Base-by-base conservation (phyloP, 1,140 invertebrate genomes). In the Dreissena rostriformis region DNA sequence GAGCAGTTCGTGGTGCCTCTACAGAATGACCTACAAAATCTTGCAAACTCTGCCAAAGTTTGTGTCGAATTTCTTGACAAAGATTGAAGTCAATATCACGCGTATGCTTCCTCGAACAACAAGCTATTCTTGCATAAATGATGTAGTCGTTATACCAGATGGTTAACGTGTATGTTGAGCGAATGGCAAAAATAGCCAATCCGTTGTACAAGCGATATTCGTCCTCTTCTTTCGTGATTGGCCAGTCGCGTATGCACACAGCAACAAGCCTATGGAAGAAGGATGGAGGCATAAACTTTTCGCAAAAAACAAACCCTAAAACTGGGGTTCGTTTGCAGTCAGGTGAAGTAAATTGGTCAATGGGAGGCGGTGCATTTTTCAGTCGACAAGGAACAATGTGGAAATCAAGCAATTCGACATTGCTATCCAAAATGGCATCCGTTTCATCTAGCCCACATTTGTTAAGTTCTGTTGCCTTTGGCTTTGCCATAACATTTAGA, bases 221-320 rank as follows among this genome's bases (percentile, higher is more conserved):
- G n/a, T n/a, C 66, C 53, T 17, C 28, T 68, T 53, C 12, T 51
- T n/a, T 22, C n/a, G 28, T 29, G 14, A 79, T 28, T 51, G 0
- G 1, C 29, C 24, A 79, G 17, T 53, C 19, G 7, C 49, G 49
- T 19, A 79, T 79, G 26, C 76, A 79, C 10, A 68, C 28, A 1
- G 76, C 76, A 0, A 79, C 14, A 5, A 79, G 22, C 19, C 76
- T 22, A 29, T 79, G 76, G n/a, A 79, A 79, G 12, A 79, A 22
- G n/a, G 76, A 67, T 53, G 76, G 76, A 53, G 76, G 76, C 76
- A 79, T 67, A n/a, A 79, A 79, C 26, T 51, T 51, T 28, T 79
- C 51, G 10, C 26, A 53, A 22, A 79, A 79, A 29, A 28, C 15
- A 7, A 68, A 10, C 14, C 61, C 49, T 28, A 79, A 22, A 8